Conservation (phyloP, 1,140 invertebrate species). For the Pollicipes pollicipes region DNA sequence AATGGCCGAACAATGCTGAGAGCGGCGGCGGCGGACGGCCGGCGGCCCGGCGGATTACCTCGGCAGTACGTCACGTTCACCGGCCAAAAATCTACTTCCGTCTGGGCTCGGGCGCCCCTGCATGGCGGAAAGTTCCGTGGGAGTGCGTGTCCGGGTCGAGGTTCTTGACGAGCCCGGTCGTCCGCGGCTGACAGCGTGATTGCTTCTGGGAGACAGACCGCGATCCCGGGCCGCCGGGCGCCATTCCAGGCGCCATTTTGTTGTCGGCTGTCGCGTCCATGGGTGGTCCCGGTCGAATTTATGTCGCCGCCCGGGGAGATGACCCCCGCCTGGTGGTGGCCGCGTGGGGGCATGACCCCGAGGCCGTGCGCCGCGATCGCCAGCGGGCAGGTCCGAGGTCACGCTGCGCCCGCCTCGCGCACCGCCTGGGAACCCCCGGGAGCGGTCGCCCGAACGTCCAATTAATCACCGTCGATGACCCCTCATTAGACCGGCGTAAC, state of each 20-base stretch:
- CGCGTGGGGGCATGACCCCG: no score
- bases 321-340: no score
- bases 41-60: neutral
- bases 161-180: no score
- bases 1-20: slow-evolving; percentile 1
- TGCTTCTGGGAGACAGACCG: no score
- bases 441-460: neutral
- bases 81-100: neutral
- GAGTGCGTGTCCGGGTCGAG: no score
- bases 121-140: neutral
- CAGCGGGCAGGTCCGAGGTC: neutral
- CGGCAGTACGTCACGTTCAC: neutral
- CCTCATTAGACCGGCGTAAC: neutral
- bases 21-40: neutral
- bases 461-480: neutral
- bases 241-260: neutral
- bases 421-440: neutral
- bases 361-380: neutral
- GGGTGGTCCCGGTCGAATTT: neutral
- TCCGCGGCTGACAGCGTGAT: no score
- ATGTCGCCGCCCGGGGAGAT: no score
- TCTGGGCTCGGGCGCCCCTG: neutral
- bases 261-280: neutral
- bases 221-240: neutral
- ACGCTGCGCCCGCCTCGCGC: neutral